Evolutionary conservation across 2,797 vertebrate genomes (phyloP), one percentile per base, ranked within the genome.

Genomic region (Pempheris klunzingeri): DNA sequence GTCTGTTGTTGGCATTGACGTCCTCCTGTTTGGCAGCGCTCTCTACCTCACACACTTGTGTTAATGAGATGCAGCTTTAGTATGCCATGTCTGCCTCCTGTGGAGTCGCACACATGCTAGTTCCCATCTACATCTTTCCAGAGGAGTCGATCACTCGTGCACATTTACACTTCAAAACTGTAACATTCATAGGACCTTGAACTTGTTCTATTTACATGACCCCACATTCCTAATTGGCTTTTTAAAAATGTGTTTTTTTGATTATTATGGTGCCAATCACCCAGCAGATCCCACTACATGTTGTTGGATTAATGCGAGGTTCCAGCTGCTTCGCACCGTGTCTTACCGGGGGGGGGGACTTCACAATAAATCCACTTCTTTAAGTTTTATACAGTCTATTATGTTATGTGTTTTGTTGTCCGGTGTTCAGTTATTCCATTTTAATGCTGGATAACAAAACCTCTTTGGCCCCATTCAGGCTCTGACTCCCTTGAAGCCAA

Each of bases 41-140:
- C 53, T 44, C 30, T 38, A 10, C 28, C 69, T 18, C 57, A 24
- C 46, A 60, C 61, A 30, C 53, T n/a, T 30, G 28, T 26, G 34
- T 53, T 87, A 86, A 90, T 88, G 85, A 92, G 78, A 90, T 82
- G 83, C 80, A 81, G 82, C 73, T 66, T 67, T 17, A 72, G 63
- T 52, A 71, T 71, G 76, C 65, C 70, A 55, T 20, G 26, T 58
- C 58, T 50, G 77, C 79, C 81, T 85, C 90, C 89, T 18, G 84
- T 24, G 4, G 89, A 76, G 86, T 63, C 64, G 14, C 76, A 78
- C 90, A 87, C 87, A 86, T 73, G 88, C 67, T 7, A 22, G 7
- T 22, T 60, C 39, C 49, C 80, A 43, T 59, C 65, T 7, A 64
- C 76, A 55, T 61, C 62, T 50, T 47, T 70, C 70, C 77, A 54